These are phyloP conservation scores for Pterobdella sp. DNA, from an alignment of 2,888 invertebrate species.

Conservation along the genomic window DNA sequence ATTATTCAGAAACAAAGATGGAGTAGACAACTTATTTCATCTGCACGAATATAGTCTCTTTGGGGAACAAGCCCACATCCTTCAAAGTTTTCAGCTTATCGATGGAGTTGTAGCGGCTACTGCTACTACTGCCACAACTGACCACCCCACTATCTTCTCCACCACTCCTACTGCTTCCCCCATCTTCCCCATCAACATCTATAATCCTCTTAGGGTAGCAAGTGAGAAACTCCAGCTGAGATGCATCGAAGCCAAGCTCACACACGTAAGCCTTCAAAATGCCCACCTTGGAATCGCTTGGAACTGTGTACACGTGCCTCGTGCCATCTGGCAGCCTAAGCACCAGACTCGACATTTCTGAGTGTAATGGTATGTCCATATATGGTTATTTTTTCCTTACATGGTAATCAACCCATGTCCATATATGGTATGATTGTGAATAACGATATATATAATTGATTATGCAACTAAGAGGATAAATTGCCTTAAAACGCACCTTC, in stretches of 20 bases:
- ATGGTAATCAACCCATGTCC: too few relatives aligned
- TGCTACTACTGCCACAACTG: neutral
- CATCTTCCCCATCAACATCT: neutral
- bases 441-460: too few relatives aligned
- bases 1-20: neutral
- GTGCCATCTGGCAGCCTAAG: slow-evolving; percentile 23
- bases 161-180: neutral
- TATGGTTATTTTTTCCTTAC: too few relatives aligned
- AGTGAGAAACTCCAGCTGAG: slow-evolving; percentile 18
- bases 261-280: slow-evolving; percentile 1
- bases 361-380: neutral
- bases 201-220: slow-evolving; percentile 17
- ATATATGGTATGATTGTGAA: too few relatives aligned
- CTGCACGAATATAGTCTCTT: slow-evolving; percentile 54
- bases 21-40: slow-evolving; percentile 12
- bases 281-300: slow-evolving; percentile 8
- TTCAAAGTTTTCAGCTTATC: slow-evolving; percentile 44
- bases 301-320: slow-evolving; percentile 8
- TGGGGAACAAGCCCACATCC: slow-evolving; percentile 50
- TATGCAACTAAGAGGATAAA: too few relatives aligned
- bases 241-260: slow-evolving; percentile 15
- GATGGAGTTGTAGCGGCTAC: neutral
- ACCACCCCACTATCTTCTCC: neutral
- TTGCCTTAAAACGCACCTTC: neutral
- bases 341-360: slow-evolving; percentile 11